Evolutionary conservation across 2,113 vertebrate species (phyloP).

Genomic region (Daboia siamensis): DNA sequence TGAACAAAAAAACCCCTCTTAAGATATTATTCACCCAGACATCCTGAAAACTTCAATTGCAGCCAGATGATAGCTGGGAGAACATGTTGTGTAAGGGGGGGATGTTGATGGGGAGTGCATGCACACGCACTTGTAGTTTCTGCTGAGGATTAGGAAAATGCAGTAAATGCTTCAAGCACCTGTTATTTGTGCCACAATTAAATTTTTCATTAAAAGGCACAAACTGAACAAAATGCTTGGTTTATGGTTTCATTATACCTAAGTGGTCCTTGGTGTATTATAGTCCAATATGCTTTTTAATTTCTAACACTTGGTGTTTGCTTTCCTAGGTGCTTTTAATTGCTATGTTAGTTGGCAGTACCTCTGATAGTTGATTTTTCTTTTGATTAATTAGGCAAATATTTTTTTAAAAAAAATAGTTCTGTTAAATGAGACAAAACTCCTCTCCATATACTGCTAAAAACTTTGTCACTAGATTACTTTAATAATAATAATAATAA

Average conservation of each 20-base stretch:
- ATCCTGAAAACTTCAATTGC: conserved; percentile 21
- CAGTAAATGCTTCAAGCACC: conserved; percentile 27
- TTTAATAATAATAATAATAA: neutral
- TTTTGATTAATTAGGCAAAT: neutral
- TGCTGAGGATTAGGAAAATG: conserved; percentile 5
- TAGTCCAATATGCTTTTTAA: conserved; percentile 14
- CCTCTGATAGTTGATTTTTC: neutral
- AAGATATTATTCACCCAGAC: neutral
- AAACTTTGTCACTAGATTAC: neutral
- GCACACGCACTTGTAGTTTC: neutral
- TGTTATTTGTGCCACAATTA: conserved; percentile 30
- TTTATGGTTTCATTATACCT: conserved; percentile 27
- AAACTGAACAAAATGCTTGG: conserved; percentile 31
- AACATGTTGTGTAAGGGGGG: conserved; percentile 24
- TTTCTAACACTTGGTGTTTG: conserved; percentile 18
- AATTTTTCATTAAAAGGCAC: conserved; percentile 36
- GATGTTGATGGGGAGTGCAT: neutral
- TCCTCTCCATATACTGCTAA: fast-evolving
- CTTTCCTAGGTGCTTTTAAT: conserved; percentile 23
- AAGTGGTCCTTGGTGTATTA: conserved; percentile 30
- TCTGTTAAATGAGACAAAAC: neutral
- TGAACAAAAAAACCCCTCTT: conserved; percentile 1
- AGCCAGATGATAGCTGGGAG: conserved; percentile 36
- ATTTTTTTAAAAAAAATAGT: neutral
- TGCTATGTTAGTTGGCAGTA: neutral